Base-by-base conservation (phyloP, 2,888 invertebrate species). In the Branchellion lobata region DNA sequence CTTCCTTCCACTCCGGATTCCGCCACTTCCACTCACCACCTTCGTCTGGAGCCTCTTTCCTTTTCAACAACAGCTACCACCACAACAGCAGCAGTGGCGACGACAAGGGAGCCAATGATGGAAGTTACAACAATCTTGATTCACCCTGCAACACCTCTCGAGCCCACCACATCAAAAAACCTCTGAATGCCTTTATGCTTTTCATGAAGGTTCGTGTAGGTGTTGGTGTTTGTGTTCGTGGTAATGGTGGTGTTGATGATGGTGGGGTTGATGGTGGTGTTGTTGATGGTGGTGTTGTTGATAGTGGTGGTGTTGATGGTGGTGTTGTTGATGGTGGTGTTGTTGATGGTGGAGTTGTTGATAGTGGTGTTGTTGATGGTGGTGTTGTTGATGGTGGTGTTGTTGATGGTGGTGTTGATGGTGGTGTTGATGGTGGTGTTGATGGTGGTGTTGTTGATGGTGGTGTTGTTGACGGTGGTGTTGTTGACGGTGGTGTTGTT, bases 151-250 rank as follows among this genome's bases (percentile, higher is more conserved):
- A 57, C 61, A 24, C 76, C 29, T 65, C 61, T 27, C 86, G 86
- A 83, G 85, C 84, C 83, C 85, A 85, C 65, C 96, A 98, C 90
- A 96, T 98, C 90, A 98, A 98, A 91, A 99, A 99, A 90, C 99
- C 99, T 82, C 91, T 99, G 84, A 99, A 99, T 89, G 98, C 99
- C 86, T 99, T 99, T 91, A 99, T 99, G 99, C 91, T 99, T 85
- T 99, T 97, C 89, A 99, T 99, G 99, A 99, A 99, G 89, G 98
- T 99, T 18, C 24, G 40, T 40, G 8, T 8, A 14, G 5, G 40
- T 40, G 40, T 8, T 5, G 40, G 14, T 14, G 8, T 40, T 8
- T 5, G 53, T 21, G 31, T 8, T 5, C 14, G 53, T n/a, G 14
- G 29, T 14, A 14, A 47, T 75, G 29, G 29, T 51, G 1, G 27